Conservation (phyloP, 1,140 invertebrate species). For the Bombus picipes region DNA sequence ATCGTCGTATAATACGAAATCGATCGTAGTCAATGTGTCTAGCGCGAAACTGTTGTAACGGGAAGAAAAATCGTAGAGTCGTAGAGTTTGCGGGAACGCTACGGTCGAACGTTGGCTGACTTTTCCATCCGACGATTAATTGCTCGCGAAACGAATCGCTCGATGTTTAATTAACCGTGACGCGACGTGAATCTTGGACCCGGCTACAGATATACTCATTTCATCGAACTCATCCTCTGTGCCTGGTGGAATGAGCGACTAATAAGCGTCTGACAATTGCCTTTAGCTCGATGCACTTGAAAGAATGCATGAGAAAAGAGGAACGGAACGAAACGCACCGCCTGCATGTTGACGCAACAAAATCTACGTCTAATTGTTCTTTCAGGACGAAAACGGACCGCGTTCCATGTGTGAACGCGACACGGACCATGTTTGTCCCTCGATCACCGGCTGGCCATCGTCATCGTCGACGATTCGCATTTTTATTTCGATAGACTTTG, state of each 20-base stretch:
- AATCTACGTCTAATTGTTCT: slow-evolving; percentile 70
- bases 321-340: slow-evolving; percentile 68
- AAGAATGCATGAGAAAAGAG: slow-evolving; percentile 71
- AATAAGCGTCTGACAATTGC: slow-evolving; percentile 66
- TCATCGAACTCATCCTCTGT: slow-evolving; percentile 69
- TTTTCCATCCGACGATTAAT: neutral
- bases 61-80: too few relatives aligned
- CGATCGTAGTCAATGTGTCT: too few relatives aligned
- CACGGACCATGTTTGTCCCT: slow-evolving; percentile 2
- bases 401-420: slow-evolving; percentile 42
- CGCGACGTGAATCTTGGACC: neutral
- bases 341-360: slow-evolving; percentile 70
- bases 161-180: neutral
- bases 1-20: too few relatives aligned
- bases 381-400: slow-evolving; percentile 62
- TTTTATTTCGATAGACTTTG: slow-evolving; percentile 14
- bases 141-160: slow-evolving; percentile 10
- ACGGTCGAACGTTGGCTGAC: neutral
- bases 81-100: neutral
- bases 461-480: slow-evolving; percentile 20
- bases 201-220: slow-evolving; percentile 30
- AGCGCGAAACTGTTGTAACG: too few relatives aligned
- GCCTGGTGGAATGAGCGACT: slow-evolving; percentile 68
- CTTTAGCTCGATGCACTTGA: slow-evolving; percentile 67
- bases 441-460: slow-evolving; percentile 6